Evolutionary conservation across 2,113 vertebrate genomes (phyloP).

Genomic region (Strigops habroptila): DNA sequence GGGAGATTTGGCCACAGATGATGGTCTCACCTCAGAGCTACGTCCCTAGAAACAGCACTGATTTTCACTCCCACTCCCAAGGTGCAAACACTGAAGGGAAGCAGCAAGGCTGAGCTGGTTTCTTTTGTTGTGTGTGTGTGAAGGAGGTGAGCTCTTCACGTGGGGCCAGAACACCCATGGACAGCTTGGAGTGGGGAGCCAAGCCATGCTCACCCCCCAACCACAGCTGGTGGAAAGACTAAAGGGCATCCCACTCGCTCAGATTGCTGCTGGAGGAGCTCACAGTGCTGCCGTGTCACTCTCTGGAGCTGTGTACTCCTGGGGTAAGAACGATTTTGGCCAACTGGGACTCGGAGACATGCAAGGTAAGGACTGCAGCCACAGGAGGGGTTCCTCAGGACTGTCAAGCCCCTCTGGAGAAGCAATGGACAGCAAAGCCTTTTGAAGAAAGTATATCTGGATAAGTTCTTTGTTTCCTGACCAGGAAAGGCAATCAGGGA

Average conservation of each 20-base stretch:
- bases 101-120: not conserved
- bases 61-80: not conserved
- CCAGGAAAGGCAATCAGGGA: not conserved
- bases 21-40: not conserved
- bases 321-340: constrained; percentile 89
- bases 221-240: constrained; percentile 81
- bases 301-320: constrained; percentile 88
- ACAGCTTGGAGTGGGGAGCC: constrained; percentile 84
- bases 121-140: constrained; percentile 2
- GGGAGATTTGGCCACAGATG: not conserved
- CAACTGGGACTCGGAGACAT: constrained; percentile 90
- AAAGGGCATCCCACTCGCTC: constrained; percentile 82
- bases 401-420: not conserved
- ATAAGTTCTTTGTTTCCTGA: not conserved
- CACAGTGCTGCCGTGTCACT: constrained; percentile 85
- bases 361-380: constrained; percentile 64
- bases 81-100: not conserved
- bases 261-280: constrained; percentile 86
- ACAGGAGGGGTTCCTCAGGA: not conserved
- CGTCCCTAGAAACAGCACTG: not conserved
- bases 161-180: constrained; percentile 86
- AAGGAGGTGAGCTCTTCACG: constrained; percentile 87
- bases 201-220: constrained; percentile 1
- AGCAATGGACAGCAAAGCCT: not conserved
- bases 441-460: not conserved